Base-by-base conservation (phyloP, 2,888 invertebrate species). In the Blera fallax region DNA sequence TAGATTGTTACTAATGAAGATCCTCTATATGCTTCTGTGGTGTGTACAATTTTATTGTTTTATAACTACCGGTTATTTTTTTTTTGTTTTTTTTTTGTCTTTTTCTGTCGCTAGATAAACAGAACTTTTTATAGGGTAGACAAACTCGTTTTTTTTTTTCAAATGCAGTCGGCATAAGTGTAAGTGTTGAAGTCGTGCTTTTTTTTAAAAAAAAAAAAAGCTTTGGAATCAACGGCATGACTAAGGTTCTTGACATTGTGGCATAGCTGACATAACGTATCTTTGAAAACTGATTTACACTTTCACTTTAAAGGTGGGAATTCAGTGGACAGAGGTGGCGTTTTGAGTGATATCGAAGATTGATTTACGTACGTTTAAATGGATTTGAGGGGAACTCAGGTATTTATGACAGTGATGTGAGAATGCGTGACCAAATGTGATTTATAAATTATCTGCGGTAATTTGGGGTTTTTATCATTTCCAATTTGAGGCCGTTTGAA, bases 201-300 rank as follows among this genome's bases (percentile, higher is more conserved):
- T 14, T 14, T 40, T 14, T 40, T 14, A 0, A 40, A n/a, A 6
- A 14, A 48, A 0, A 40, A n/a, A 6, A 14, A 48, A 48, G 11
- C 18, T 48, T 10, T 3, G 8, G 16, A 43, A 43, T 43, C 2
- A 43, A 18, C 10, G 18, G 18, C 48, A 11, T 48, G 48, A 48
- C 48, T 48, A 48, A 48, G 48, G 48, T 48, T 48, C 48, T 48
- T 48, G 48, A 48, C 48, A 48, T 48, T 48, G 48, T 48, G 11
- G 11, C 11, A 10, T 48, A 21, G 21, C 48, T 48, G 48, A 48
- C 45, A 45, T 45, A 45, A 18, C 10, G 40, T 43, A 43, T 21
- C 21, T 18, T 3, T 21, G 3, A 3, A 18, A 48, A 21, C 21
- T 48, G 48, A 48, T 48, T 48, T 48, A 48, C 10, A 48, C 48